Evolutionary conservation across 1,140 invertebrate genomes (phyloP).

Genomic region (Heterodera carotae): DNA sequence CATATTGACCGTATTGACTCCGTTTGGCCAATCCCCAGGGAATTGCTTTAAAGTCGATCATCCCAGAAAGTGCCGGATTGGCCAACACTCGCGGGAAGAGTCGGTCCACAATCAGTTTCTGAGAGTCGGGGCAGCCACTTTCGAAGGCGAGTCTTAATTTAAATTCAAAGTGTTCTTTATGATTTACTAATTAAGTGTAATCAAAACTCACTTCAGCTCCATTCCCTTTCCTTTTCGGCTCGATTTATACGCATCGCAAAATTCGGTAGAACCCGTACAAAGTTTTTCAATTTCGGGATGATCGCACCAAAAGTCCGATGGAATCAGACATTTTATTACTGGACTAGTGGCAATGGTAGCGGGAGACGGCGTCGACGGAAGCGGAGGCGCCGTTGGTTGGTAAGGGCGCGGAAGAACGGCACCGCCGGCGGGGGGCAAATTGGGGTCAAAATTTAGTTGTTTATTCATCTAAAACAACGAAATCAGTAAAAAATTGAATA

Average conservation of each 20-base stretch:
- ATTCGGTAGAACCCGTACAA: constrained; percentile 34
- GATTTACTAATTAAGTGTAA: background rate
- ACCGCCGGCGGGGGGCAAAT: background rate
- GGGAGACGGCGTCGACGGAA: background rate
- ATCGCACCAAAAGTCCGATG: constrained; percentile 46
- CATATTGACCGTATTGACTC: constrained; percentile 14
- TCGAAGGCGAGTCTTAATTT: constrained; percentile 37
- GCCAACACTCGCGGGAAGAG: constrained; percentile 34
- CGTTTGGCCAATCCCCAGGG: constrained; percentile 44
- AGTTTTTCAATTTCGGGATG: constrained; percentile 20
- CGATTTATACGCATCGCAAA: constrained; percentile 30
- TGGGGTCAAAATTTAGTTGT: background rate
- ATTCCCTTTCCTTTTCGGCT: background rate
- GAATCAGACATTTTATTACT: constrained; percentile 9
- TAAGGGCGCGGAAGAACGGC: background rate
- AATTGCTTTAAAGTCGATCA: constrained; percentile 39
- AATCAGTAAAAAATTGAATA: background rate
- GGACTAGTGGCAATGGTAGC: background rate
- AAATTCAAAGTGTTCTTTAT: background rate
- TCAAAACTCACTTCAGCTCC: constrained; percentile 28
- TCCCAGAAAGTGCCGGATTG: constrained; percentile 1
- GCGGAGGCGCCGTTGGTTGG: background rate
- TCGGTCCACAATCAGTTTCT: constrained; percentile 37
- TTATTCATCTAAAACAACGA: background rate
- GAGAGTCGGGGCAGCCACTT: constrained; percentile 45